Percentiles rank a stretch among this genome's conserved stretches.
phyloP scores from a whole-genome alignment of 1,140 invertebrate genomes.

The Drosophila rufa region DNA sequence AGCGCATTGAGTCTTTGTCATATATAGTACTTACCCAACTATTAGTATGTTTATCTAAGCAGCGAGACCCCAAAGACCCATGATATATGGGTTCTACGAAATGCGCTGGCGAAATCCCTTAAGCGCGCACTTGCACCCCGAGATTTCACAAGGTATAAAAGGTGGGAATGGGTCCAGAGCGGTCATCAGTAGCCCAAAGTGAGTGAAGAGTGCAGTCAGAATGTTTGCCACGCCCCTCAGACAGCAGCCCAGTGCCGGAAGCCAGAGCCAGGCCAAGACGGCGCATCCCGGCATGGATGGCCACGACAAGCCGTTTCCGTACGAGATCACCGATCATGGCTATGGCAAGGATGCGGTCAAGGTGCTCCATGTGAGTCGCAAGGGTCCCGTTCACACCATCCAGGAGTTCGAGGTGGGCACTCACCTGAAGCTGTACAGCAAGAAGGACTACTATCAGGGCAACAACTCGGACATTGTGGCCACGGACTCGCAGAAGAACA shows the following conservation, averaged over 20 bases:
- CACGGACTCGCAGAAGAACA: constrained; percentile 93
- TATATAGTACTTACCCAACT: constrained; percentile 5
- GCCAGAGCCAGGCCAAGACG: background rate
- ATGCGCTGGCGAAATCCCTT: constrained; percentile 4
- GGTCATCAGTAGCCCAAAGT: constrained; percentile 19
- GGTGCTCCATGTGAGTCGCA: constrained; percentile 89
- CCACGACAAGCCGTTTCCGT: constrained; percentile 69
- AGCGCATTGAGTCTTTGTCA: constrained; percentile 17
- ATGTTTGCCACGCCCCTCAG: constrained; percentile 52
- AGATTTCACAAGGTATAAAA: constrained; percentile 22
- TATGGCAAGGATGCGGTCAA: constrained; percentile 92
- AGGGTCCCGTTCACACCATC: constrained; percentile 88
- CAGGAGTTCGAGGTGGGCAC: constrained; percentile 91
- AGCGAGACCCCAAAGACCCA: background rate
- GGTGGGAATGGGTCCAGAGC: background rate
- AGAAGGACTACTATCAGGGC: constrained; percentile 88
- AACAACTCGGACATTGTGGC: constrained; percentile 91
- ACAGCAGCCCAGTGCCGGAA: constrained; percentile 22
- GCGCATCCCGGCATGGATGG: constrained; percentile 6
- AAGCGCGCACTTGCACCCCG: background rate
- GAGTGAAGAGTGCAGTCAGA: constrained; percentile 14
- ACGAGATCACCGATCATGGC: constrained; percentile 88
- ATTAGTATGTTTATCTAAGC: constrained; percentile 5
- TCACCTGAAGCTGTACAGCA: constrained; percentile 88
- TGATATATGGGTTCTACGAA: constrained; percentile 17